Evolutionary conservation across 2,797 vertebrate species (phyloP).

Genomic region (Sebastes cheni): DNA sequence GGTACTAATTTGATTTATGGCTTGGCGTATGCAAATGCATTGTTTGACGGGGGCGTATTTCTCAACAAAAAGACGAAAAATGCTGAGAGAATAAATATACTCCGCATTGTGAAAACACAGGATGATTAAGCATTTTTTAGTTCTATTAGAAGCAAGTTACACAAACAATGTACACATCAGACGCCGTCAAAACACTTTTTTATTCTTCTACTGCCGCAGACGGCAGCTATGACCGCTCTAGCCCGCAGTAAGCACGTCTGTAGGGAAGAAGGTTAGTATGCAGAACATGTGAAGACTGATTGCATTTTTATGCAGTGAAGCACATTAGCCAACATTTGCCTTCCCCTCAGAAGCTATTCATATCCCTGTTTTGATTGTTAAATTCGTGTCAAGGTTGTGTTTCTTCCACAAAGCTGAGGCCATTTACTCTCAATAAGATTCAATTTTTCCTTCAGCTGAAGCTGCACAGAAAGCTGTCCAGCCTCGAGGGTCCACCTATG

Average conservation of each 20-base stretch:
- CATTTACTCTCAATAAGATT: slow-evolving; percentile 47
- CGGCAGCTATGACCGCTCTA: slow-evolving; percentile 13
- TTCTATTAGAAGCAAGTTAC: neutral
- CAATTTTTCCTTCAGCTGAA: slow-evolving; percentile 8
- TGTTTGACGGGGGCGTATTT: slow-evolving; percentile 33
- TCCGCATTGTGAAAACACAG: slow-evolving; percentile 24
- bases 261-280: slow-evolving; percentile 61
- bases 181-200: slow-evolving; percentile 12
- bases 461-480: slow-evolving; percentile 19
- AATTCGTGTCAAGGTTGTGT: slow-evolving; percentile 55
- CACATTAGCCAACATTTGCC: slow-evolving; percentile 68
- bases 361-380: slow-evolving; percentile 69
- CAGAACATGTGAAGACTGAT: slow-evolving; percentile 59
- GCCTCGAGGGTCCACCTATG: slow-evolving; percentile 28
- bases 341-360: slow-evolving; percentile 54
- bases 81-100: slow-evolving; percentile 15
- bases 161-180: slow-evolving; percentile 12
- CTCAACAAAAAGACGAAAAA: slow-evolving; percentile 15
- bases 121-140: slow-evolving; percentile 39
- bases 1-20: slow-evolving; percentile 64
- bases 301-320: slow-evolving; percentile 63
- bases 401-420: slow-evolving; percentile 30
- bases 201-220: slow-evolving; percentile 18
- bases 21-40: slow-evolving; percentile 43
- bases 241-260: slow-evolving; percentile 54